Base-by-base conservation (phyloP, 2,113 vertebrate genomes). In the Nansenia antarctica region DNA sequence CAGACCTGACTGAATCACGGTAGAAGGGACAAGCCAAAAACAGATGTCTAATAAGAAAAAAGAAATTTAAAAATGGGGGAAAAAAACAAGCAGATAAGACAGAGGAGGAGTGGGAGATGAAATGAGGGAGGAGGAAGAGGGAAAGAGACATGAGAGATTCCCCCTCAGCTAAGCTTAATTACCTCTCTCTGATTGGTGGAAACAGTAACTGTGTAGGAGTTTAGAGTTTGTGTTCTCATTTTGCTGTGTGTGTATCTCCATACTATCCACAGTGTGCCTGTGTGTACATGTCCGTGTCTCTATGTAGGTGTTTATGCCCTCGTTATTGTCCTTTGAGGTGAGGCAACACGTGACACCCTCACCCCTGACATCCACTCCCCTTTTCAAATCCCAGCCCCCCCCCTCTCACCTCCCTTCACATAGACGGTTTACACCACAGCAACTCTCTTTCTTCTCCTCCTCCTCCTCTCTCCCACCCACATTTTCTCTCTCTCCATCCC, bases 391-490 rank as follows among this genome's bases (percentile, higher is more conserved):
- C 76, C 49, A 30, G 69, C 62, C 62, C 57, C 18, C 18, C 66
- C 65, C 57, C 8, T 73, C 67, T 74, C 69, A 75, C 70, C 71
- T 60, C 60, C 61, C 71, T 62, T 62, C 54, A 58, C 18, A 31
- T 45, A 6, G 53, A 70, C 67, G 79, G 75, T 69, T n/a, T 26
- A 0, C 62, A 67, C 60, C 47, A 9, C 60, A 59, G 53, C 78
- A 6, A 61, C 77, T 80, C 14, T 9, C 78, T 77, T 77, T 2
- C 72, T n/a, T 67, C 82, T 77, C 76, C 42, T 78, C 77, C 63
- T 63, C 69, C 82, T 81, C 82, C 83, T 88, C 81, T 78, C 89
- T 81, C 84, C 82, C 79, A 81, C 82, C 82, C 80, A 79, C 65
- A 63, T 69, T 68, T 71, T 59, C 57, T n/a, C 79, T 77, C 67